Evolutionary conservation across 2,888 invertebrate genomes (phyloP), one percentile per base, ranked within the genome.

Genomic region (Cosmorhoe ocellata): DNA sequence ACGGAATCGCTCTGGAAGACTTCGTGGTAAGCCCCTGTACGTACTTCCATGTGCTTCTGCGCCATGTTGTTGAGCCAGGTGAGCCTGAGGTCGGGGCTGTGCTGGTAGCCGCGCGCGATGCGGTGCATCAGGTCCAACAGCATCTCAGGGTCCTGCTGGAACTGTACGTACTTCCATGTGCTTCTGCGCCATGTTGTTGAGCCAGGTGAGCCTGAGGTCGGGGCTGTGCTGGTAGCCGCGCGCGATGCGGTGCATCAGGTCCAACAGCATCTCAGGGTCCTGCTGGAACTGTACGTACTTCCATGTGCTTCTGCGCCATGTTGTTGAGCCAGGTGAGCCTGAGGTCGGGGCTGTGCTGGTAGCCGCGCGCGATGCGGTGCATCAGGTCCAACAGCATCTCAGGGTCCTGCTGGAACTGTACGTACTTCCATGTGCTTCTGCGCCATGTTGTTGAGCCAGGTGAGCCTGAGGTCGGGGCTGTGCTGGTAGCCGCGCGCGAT

Each of bases 11-110:
- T n/a, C n/a, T n/a, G n/a, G n/a, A n/a, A n/a, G n/a, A n/a, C n/a
- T n/a, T n/a, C n/a, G n/a, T n/a, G n/a, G n/a, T n/a, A n/a, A n/a
- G n/a, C n/a, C n/a, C n/a, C 18, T 5, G 18, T 5, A 24, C 37
- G 9, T 26, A 75, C 93, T 90, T 98, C 98, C 92, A 96, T 96
- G 74, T 99, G 99, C 69, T 98, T 98, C 74, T 97, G 97, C 0
- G 99, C 98, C 98, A 99, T 99, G 74, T 98, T 99, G 63, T 97
- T 97, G 27, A 99, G 90, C 99, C 99, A 99, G 0, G 99, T 99
- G n/a, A 99, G 91, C 34, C 99, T 84, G 30, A 98, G 86, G 84
- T 98, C 98, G 0, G 98, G 98, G 61, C 97, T 97, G 76, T 88
- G 88, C 69, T 87, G 97, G 86, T 98, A 98, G 0, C 97, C 97